Base-by-base conservation (phyloP, 2,797 vertebrate species). In the Syngnathus acus region DNA sequence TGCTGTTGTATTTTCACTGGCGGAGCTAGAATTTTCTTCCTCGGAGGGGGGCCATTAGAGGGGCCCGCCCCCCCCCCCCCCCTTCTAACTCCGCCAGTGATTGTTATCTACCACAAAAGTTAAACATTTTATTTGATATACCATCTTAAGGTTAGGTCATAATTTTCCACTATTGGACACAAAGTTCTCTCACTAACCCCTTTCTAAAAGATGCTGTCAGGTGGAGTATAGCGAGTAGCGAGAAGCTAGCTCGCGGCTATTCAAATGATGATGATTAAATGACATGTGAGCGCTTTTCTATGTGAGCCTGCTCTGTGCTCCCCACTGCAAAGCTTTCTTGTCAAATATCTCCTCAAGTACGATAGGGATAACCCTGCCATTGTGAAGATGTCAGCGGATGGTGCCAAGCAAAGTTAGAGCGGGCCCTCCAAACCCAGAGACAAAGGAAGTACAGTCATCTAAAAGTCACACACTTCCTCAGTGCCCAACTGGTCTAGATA, bases 391-490 rank as follows among this genome's bases (percentile, higher is more conserved):
- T 32, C 47, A 55, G 68, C 63, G 55, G 57, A 68, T n/a, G 57
- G 54, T 42, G 37, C 55, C 58, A 71, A n/a, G 55, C 40, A 54
- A 59, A 48, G 69, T 76, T 69, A 39, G 68, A 43, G n/a, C 19
- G 23, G 45, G 61, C 21, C 51, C 40, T 42, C 62, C 51, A 39
- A 68, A 65, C 58, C 61, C 32, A 8, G 7, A 54, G 58, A 19
- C 39, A 47, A 45, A 55, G 58, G 55, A 65, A 65, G 10, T 58
- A 40, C 54, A 62, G 57, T 71, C 66, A 68, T 69, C n/a, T 65
- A 45, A 62, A 26, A 68, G 53, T 78, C 74, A 70, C 39, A 66
- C 73, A 76, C 47, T 67, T 66, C 38, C 50, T 51, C 50, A 9
- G 19, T n/a, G 4, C n/a, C n/a, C 50, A 21, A 57, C 19, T 68